These are phyloP conservation scores for Anoplolepis gracilipes DNA, from an alignment of 1,140 invertebrate species.

Conservation along the genomic window DNA sequence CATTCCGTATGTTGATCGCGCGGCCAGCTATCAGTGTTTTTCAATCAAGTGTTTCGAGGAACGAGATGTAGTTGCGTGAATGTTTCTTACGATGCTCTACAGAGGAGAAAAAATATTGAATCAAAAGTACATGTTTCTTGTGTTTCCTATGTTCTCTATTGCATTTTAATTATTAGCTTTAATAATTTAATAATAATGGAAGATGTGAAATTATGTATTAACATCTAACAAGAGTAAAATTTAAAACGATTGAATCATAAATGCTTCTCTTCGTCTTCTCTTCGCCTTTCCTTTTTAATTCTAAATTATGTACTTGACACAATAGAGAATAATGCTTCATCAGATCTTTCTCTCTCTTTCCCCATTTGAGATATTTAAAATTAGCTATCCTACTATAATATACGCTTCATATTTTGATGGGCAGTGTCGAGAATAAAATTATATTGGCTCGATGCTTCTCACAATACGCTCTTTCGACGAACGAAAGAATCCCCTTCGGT, in stretches of 20 bases:
- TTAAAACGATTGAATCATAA: not conserved
- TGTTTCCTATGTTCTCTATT: conserved; percentile 21
- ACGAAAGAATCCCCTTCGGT: not conserved
- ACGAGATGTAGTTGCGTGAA: not conserved
- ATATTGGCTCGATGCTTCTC: conserved; percentile 10
- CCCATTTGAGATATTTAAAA: not conserved
- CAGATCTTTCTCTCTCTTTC: not conserved
- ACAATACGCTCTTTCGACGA: not conserved
- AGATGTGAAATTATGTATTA: not conserved
- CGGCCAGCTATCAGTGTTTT: conserved; percentile 31
- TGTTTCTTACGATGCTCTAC: not conserved
- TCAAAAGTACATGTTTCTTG: not conserved
- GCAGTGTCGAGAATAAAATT: not conserved
- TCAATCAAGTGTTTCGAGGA: conserved; percentile 34
- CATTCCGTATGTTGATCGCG: conserved; percentile 54
- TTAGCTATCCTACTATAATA: not conserved
- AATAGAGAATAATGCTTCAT: not conserved
- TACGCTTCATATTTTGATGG: no score
- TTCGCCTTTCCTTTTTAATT: not conserved
- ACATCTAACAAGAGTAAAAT: not conserved
- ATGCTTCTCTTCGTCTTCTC: not conserved
- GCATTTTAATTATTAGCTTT: not conserved
- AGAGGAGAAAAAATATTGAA: not conserved
- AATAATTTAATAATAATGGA: not conserved
- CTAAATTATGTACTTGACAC: not conserved